Evolutionary conservation across 2,888 invertebrate species (phyloP).

Genomic region (Pollenia angustigena): DNA sequence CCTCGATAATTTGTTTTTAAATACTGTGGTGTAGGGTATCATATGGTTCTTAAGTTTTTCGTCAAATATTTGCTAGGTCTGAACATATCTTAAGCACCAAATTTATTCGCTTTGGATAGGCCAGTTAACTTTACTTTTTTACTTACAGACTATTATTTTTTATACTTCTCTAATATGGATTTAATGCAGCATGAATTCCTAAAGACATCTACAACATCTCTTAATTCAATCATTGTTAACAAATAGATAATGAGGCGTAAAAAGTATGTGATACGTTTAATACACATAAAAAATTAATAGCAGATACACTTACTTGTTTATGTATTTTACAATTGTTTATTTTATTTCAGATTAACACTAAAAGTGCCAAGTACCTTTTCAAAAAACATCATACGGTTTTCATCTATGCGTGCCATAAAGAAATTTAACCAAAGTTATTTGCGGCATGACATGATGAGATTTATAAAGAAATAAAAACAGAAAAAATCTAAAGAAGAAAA

Average conservation of each 20-base stretch:
- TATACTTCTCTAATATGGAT: too few species aligned
- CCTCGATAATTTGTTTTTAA: too few species aligned
- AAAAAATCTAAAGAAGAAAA: not conserved
- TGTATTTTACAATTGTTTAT: slow-evolving; percentile 16
- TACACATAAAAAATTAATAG: not conserved
- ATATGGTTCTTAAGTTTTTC: too few species aligned
- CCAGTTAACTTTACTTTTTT: too few species aligned
- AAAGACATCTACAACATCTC: not conserved
- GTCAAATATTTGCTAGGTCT: too few species aligned
- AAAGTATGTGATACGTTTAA: slow-evolving; percentile 8
- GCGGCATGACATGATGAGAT: not conserved
- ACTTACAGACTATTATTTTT: too few species aligned
- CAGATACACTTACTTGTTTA: not conserved
- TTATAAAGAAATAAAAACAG: slow-evolving; percentile 18
- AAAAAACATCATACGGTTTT: not conserved
- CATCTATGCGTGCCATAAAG: not conserved
- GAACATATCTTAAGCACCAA: too few species aligned
- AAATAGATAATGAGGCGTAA: slow-evolving; percentile 46
- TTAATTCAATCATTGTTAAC: not conserved
- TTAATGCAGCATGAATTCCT: too few species aligned
- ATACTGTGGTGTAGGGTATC: too few species aligned
- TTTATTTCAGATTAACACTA: slow-evolving; percentile 27
- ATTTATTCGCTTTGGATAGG: too few species aligned
- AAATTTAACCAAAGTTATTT: not conserved
- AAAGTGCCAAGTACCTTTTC: not conserved